These are phyloP conservation scores for Sylvia atricapilla DNA, from an alignment of 2,113 vertebrate species.

Conservation along the genomic window DNA sequence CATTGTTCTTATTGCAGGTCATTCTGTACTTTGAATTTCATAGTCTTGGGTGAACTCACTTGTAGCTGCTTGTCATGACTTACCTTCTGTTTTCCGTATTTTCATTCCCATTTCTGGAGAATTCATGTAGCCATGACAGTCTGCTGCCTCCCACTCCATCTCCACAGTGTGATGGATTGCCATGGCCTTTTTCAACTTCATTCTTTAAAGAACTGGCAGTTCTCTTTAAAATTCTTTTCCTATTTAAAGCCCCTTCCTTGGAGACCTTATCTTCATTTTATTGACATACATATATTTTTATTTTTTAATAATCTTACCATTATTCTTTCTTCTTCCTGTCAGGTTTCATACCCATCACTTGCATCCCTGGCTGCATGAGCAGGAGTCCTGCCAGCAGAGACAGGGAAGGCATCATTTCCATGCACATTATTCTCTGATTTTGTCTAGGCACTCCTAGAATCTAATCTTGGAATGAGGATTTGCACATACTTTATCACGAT, in stretches of 20 bases:
- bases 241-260: neutral
- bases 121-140: neutral
- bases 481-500: neutral
- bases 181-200: neutral
- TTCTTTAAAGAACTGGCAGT: neutral
- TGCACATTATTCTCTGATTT: neutral
- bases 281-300: neutral
- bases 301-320: neutral
- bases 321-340: neutral
- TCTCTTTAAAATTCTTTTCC: neutral
- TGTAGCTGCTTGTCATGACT: neutral
- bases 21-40: neutral
- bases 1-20: neutral
- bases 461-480: neutral
- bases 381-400: neutral
- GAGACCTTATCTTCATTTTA: neutral
- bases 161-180: neutral
- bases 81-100: neutral
- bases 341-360: neutral
- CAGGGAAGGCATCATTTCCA: neutral
- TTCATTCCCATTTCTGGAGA: neutral
- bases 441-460: neutral
- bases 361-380: neutral
- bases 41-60: neutral
- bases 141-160: neutral